Evolutionary conservation across 2,113 vertebrate genomes (phyloP).

Genomic region (Malurus alboscapulatus): DNA sequence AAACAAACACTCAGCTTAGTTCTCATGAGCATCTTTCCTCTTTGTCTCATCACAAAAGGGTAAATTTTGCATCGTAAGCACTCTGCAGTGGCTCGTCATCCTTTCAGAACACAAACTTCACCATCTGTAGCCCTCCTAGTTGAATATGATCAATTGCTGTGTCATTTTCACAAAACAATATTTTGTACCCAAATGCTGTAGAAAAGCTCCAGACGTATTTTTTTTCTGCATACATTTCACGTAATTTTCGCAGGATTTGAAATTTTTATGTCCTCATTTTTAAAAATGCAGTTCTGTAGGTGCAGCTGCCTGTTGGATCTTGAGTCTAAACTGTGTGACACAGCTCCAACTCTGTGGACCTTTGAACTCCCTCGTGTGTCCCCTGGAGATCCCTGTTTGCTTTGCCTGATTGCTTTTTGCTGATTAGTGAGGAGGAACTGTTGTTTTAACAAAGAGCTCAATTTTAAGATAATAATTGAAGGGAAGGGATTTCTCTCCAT

Average conservation of each 20-base stretch:
- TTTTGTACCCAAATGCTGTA: background rate
- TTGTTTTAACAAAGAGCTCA: background rate
- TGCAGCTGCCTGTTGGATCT: background rate
- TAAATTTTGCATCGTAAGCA: background rate
- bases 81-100: background rate
- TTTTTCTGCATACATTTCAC: background rate
- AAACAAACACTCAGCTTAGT: background rate
- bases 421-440: background rate
- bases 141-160: background rate
- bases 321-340: background rate
- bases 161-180: background rate
- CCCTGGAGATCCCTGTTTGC: background rate
- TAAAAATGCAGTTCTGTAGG: background rate
- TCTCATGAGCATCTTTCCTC: background rate
- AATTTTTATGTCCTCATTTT: background rate
- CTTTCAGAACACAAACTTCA: background rate
- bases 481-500: background rate
- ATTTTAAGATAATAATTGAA: background rate
- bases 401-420: background rate
- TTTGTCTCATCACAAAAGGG: background rate
- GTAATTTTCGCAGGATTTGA: background rate
- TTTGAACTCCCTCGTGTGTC: background rate
- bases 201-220: background rate
- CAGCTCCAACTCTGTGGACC: background rate
- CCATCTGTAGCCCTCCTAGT: background rate